Percentiles rank a stretch among this genome's conserved stretches.
Evolutionary conservation across 2,888 invertebrate genomes (phyloP).

Genomic region (Leucophenga montana): DNA sequence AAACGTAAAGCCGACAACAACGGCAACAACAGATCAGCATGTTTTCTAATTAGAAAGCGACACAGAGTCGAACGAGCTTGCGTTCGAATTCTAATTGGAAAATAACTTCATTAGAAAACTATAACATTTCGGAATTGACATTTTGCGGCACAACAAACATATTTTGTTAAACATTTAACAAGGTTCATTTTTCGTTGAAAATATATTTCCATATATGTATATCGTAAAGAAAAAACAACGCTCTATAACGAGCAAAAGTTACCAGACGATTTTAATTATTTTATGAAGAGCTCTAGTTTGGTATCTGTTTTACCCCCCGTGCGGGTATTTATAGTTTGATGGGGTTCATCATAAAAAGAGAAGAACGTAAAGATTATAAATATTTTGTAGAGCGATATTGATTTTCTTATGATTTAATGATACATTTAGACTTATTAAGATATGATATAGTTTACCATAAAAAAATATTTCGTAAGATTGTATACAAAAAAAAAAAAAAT

Average conservation of each 20-base stretch:
- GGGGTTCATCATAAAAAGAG: too few relatives aligned
- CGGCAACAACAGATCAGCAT: not conserved
- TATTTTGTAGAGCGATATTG: too few relatives aligned
- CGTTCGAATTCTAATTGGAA: conserved; percentile 30
- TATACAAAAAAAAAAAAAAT: too few relatives aligned
- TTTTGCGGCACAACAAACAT: not conserved
- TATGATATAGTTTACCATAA: not conserved
- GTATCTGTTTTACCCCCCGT: not conserved
- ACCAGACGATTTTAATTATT: conserved; percentile 2
- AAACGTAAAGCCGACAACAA: not conserved
- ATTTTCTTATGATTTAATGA: not conserved
- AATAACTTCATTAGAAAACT: conserved; percentile 67
- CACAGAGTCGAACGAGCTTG: not conserved
- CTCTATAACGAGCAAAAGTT: conserved; percentile 11
- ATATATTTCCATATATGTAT: not conserved
- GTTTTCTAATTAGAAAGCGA: conserved; percentile 25
- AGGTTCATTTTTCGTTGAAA: not conserved
- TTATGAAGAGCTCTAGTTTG: not conserved
- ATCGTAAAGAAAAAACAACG: not conserved
- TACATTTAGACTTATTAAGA: not conserved
- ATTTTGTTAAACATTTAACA: not conserved
- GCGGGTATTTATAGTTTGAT: not conserved
- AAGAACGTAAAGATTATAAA: too few relatives aligned
- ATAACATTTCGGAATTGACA: conserved; percentile 41
- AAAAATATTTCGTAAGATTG: not conserved